These are phyloP conservation scores for Sinocyclocheilus grahami DNA, from an alignment of 2,113 vertebrate species.

Conservation along the genomic window DNA sequence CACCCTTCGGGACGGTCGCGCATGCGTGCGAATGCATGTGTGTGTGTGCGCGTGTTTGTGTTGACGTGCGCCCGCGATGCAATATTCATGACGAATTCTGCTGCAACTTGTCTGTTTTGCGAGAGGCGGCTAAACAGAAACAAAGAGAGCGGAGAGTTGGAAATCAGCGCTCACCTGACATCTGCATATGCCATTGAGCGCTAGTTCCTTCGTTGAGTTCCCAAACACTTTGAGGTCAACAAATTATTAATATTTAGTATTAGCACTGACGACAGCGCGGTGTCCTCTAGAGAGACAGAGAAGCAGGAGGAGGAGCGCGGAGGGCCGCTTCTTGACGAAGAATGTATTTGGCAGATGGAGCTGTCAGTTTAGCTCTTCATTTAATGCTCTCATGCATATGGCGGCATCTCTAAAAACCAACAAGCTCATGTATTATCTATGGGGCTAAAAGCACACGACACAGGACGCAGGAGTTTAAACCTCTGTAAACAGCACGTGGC, in stretches of 20 bases:
- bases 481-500: slow-evolving; percentile 84
- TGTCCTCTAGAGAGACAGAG: slow-evolving; percentile 74
- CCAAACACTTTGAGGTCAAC: slow-evolving; percentile 79
- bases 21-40: slow-evolving; percentile 42
- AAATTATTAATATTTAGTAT: slow-evolving; percentile 78
- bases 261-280: slow-evolving; percentile 76
- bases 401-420: slow-evolving; percentile 78
- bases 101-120: slow-evolving; percentile 69
- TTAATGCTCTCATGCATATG: slow-evolving; percentile 82
- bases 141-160: slow-evolving; percentile 26
- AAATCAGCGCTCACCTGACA: slow-evolving; percentile 72
- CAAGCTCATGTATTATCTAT: slow-evolving; percentile 84
- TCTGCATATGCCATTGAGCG: slow-evolving; percentile 79
- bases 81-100: slow-evolving; percentile 76
- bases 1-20: slow-evolving; percentile 20
- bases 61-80: slow-evolving; percentile 60
- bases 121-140: slow-evolving; percentile 64
- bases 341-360: slow-evolving; percentile 85
- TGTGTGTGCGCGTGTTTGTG: slow-evolving; percentile 36
- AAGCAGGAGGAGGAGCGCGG: slow-evolving; percentile 32
- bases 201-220: slow-evolving; percentile 73
- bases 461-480: slow-evolving; percentile 79
- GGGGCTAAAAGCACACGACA: slow-evolving; percentile 81
- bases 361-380: slow-evolving; percentile 82
- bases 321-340: slow-evolving; percentile 74